Evolutionary conservation across 2,797 vertebrate species (phyloP), one percentile per base, ranked within the genome.

Genomic region (Melanotaenia boesemani): DNA sequence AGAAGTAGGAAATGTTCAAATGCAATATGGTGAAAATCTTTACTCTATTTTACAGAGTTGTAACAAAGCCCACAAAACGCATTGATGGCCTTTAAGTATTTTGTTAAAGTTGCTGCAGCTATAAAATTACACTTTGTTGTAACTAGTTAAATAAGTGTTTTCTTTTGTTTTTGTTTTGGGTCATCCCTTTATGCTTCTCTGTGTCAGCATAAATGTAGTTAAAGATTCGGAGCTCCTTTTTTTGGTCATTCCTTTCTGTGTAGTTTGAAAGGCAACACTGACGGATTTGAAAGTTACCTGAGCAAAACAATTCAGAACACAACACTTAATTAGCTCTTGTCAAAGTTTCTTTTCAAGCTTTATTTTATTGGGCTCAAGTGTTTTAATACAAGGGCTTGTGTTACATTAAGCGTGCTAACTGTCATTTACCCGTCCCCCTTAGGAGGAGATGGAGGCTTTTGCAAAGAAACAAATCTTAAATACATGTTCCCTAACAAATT

Each of bases 271-370:
- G n/a, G 48, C 24, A 58, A 57, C 61, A 50, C 71, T 41, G 34
- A 46, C 39, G 56, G 37, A 78, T 77, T 22, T 39, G 8, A 77
- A 83, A 66, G 67, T 71, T 73, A 61, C 61, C 70, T 4, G 44
- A 63, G 62, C 69, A 39, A 52, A 37, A 77, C 58, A 63, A 59
- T 79, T 82, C 54, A 32, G 48, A 80, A 77, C 80, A 80, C 39
- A 36, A 66, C 66, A 41, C 48, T 82, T 84, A 74, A 86, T 86
- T 81, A 81, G 34, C n/a, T 68, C 73, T 65, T 71, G 78, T 82
- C 76, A 82, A 37, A 67, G 2, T 74, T 80, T 66, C 68, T 55
- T 56, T 80, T 72, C 63, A 79, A 80, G 71, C 48, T 74, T 74
- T 37, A 72, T 75, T 72, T 78, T 56, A 55, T 69, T 62, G 61